These are phyloP conservation scores for Channa maculata DNA, from an alignment of 2,113 vertebrate genomes.

Conservation along the genomic window DNA sequence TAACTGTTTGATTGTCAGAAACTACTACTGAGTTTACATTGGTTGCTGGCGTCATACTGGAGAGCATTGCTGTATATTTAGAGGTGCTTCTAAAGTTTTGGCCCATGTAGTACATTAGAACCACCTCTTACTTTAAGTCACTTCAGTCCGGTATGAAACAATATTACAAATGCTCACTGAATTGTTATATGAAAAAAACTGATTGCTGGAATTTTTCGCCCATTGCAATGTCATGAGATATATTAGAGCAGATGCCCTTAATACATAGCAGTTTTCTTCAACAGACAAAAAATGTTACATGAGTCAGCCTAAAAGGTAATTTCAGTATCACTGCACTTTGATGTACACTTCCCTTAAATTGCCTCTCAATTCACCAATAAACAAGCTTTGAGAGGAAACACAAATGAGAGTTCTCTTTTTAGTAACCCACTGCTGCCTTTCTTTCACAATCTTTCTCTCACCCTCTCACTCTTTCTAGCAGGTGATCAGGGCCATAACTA, in stretches of 20 bases:
- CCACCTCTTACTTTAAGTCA: too few species aligned
- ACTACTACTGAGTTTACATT: too few species aligned
- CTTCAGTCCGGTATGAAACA: too few species aligned
- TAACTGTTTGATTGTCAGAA: too few species aligned
- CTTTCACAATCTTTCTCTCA: conserved; percentile 1
- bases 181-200: not conserved
- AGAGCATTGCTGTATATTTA: too few species aligned
- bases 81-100: too few species aligned
- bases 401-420: not conserved
- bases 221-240: conserved; percentile 1
- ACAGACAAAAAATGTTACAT: conserved; percentile 18
- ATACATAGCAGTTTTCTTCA: conserved; percentile 25
- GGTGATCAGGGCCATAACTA: conserved; percentile 81
- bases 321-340: conserved; percentile 50
- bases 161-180: too few species aligned
- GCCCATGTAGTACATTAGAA: too few species aligned
- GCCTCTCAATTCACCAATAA: conserved; percentile 26
- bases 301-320: conserved; percentile 29
- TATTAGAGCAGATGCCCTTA: not conserved
- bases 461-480: conserved; percentile 51
- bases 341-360: conserved; percentile 53
- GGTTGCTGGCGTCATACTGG: too few species aligned
- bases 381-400: conserved; percentile 33
- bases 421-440: not conserved
- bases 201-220: conserved; percentile 1